Conservation (phyloP, 2,113 vertebrate species). For the Trichomycterus rosablanca region DNA sequence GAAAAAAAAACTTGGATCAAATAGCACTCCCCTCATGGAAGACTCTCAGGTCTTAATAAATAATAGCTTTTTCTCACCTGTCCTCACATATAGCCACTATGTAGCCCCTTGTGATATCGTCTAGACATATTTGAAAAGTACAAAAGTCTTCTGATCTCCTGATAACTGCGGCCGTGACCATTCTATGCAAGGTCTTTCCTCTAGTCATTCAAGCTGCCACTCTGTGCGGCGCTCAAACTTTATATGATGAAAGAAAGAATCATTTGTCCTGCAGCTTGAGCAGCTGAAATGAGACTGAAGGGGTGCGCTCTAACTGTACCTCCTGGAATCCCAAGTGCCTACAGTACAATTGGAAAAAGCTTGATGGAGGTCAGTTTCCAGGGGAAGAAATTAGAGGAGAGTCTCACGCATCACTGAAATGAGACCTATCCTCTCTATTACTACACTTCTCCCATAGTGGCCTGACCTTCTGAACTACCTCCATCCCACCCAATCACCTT, state of each 20-base stretch:
- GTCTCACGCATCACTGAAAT: constrained; percentile 58
- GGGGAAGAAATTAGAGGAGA: constrained; percentile 48
- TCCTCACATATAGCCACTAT: constrained; percentile 2
- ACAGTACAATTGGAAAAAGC: constrained; percentile 43
- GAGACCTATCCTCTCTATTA: constrained; percentile 58
- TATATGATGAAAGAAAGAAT: constrained; percentile 32
- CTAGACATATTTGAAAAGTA: constrained; percentile 24
- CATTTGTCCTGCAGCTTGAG: constrained; percentile 13
- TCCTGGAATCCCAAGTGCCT: constrained; percentile 35
- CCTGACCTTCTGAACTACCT: constrained; percentile 53
- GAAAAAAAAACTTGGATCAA: too few species aligned
- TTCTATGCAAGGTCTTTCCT: constrained; percentile 15
- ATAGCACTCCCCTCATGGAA: too few species aligned
- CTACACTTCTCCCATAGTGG: constrained; percentile 53
- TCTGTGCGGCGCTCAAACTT: constrained; percentile 23
- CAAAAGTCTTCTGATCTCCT: neutral
- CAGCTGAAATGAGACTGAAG: constrained; percentile 30
- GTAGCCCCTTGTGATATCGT: too few species aligned
- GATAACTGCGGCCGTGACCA: constrained; percentile 18
- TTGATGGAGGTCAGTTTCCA: constrained; percentile 48
- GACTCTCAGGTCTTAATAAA: constrained; percentile 2
- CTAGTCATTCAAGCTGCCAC: constrained; percentile 21
- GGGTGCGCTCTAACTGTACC: constrained; percentile 34
- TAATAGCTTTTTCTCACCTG: constrained; percentile 28
- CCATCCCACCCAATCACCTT: constrained; percentile 51